These are phyloP conservation scores for Galbula dea DNA, from an alignment of 2,113 vertebrate species.

Conservation along the genomic window DNA sequence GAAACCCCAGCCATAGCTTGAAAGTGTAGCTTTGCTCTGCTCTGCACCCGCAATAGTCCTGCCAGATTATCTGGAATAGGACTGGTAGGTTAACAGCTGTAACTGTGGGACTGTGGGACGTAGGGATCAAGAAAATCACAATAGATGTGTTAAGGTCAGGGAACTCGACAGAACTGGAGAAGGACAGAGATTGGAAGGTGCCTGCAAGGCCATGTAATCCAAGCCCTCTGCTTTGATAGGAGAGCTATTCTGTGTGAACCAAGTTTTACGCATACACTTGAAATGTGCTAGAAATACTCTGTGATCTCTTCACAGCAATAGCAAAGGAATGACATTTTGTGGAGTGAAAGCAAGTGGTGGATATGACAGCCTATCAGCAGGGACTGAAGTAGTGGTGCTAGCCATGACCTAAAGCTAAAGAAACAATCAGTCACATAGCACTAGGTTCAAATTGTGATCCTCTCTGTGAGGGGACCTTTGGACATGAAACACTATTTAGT, in stretches of 20 bases:
- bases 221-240: background rate
- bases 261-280: background rate
- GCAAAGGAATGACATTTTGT: background rate
- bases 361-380: background rate
- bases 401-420: background rate
- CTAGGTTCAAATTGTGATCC: background rate
- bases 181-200: background rate
- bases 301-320: background rate
- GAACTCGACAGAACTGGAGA: background rate
- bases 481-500: background rate
- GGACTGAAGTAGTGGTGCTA: background rate
- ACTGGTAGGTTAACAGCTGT: background rate
- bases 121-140: background rate
- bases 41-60: background rate
- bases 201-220: background rate
- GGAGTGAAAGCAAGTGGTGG: background rate
- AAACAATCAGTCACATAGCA: background rate
- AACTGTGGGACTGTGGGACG: background rate
- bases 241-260: background rate
- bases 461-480: background rate
- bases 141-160: background rate
- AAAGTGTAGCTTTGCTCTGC: background rate
- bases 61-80: background rate
- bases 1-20: background rate
- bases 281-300: background rate